phyloP scores from a whole-genome alignment of 2,888 invertebrate genomes.

The Geophilus truncorum region DNA sequence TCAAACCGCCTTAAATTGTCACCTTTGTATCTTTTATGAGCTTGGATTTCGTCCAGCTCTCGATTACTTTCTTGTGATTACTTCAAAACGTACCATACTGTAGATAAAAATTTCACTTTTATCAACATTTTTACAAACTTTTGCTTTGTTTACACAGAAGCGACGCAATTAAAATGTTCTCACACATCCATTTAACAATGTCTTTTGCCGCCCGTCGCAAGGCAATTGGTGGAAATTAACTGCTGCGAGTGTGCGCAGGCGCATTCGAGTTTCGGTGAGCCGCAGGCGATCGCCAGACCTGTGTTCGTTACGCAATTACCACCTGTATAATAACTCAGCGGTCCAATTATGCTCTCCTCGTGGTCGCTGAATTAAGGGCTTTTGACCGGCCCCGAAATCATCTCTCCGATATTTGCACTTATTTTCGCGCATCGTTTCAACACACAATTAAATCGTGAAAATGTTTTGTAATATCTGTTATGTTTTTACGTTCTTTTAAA shows the following conservation, averaged over 20 bases:
- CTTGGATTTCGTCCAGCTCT: neutral
- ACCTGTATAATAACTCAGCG: conserved; percentile 1
- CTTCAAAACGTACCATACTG: neutral
- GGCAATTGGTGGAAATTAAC: neutral
- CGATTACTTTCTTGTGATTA: neutral
- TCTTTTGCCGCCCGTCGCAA: no score
- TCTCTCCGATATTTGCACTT: no score
- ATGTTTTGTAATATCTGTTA: no score
- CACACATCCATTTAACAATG: no score
- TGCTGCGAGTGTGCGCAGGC: neutral
- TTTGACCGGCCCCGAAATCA: no score
- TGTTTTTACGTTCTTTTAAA: no score
- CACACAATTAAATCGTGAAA: no score
- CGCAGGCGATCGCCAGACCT: neutral
- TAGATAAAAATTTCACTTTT: neutral
- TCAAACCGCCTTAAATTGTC: conserved; percentile 1
- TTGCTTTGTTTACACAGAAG: no score
- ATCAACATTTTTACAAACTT: no score
- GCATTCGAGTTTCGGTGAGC: neutral
- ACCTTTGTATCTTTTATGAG: conserved; percentile 6
- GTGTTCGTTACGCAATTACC: neutral
- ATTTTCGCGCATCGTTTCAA: no score
- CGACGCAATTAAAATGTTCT: no score
- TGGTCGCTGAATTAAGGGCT: neutral
- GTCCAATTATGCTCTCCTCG: neutral